Base-by-base conservation (phyloP, 2,888 invertebrate genomes). In the Drosophila cognata region DNA sequence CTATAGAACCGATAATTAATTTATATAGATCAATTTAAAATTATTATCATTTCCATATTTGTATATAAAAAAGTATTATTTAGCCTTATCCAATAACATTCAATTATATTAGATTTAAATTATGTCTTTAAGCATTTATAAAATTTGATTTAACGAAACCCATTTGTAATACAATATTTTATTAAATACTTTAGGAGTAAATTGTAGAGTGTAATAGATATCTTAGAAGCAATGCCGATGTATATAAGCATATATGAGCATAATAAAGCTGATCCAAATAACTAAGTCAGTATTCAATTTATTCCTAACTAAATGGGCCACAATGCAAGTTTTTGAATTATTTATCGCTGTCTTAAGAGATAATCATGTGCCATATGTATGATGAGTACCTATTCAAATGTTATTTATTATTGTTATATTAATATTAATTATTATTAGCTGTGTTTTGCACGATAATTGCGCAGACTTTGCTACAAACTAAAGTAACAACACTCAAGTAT, bases 401-500 rank as follows among this genome's bases (percentile, higher is more conserved):
- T 33, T 56, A 18, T 28, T 18, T 31, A 11, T 13, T 46, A 25
- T 21, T 11, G 11, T 25, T 38, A 29, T 58, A 50, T 31, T 29
- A 29, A 41, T 21, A 50, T 31, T 10, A 21, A 18, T 4, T 55
- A 48, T 52, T 50, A 55, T 50, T n/a, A 25, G 11, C 10, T 35
- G 38, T 55, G 2, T 51, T 41, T 31, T 28, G 46, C 55, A 58
- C 41, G 13, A 64, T 46, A 63, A 71, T 58, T 76, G 0, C 94
- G 92, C 35, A 93, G 90, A 96, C 96, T 86, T 96, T 96, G 81
- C 79, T 79, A 84, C 71, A 71, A 80, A 76, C 83, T 88, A 83
- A 65, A 66, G 46, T 71, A 80, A 86, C 84, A 79, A 65, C 71
- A 70, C 66, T 82, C 69, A 82, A 70, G 68, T 58, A 62, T 53